phyloP scores from a whole-genome alignment of 1,140 invertebrate genomes.

The Meloidogyne hapla region DNA sequence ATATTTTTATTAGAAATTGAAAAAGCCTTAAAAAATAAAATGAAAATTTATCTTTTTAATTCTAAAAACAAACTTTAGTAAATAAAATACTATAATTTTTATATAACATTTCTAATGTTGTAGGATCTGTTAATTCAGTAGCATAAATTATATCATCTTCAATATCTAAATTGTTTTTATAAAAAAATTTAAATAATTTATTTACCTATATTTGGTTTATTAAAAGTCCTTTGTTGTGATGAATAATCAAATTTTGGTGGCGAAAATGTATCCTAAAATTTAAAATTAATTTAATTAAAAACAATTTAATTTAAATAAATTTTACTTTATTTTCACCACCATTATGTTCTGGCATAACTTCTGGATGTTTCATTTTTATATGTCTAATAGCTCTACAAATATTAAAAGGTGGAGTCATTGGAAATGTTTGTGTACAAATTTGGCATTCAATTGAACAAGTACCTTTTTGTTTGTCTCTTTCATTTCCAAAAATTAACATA shows the following conservation, averaged over 20 bases:
- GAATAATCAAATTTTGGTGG: background rate
- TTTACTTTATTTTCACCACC: constrained; percentile 12
- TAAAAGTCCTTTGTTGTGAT: background rate
- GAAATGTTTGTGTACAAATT: constrained; percentile 51
- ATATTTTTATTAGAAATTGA: constrained; percentile 27
- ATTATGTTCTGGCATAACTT: constrained; percentile 56
- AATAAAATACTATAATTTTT: constrained; percentile 35
- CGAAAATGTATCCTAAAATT: constrained; percentile 3
- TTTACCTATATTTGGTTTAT: background rate
- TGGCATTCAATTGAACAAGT: constrained; percentile 49
- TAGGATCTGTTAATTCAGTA: constrained; percentile 28
- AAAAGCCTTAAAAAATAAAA: constrained; percentile 19
- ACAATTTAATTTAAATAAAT: no score
- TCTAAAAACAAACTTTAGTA: constrained; percentile 23
- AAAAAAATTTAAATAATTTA: constrained; percentile 6
- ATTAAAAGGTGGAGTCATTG: constrained; percentile 56
- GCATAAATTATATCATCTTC: constrained; percentile 32
- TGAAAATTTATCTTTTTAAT: background rate
- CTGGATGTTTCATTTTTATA: constrained; percentile 58
- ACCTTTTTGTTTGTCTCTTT: background rate
- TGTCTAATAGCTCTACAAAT: constrained; percentile 60
- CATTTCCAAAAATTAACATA: constrained; percentile 49
- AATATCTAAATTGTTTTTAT: constrained; percentile 3
- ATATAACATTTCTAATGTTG: constrained; percentile 29
- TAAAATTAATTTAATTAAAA: background rate